Evolutionary conservation across 2,113 vertebrate genomes (phyloP).

Genomic region (Propithecus coquereli): DNA sequence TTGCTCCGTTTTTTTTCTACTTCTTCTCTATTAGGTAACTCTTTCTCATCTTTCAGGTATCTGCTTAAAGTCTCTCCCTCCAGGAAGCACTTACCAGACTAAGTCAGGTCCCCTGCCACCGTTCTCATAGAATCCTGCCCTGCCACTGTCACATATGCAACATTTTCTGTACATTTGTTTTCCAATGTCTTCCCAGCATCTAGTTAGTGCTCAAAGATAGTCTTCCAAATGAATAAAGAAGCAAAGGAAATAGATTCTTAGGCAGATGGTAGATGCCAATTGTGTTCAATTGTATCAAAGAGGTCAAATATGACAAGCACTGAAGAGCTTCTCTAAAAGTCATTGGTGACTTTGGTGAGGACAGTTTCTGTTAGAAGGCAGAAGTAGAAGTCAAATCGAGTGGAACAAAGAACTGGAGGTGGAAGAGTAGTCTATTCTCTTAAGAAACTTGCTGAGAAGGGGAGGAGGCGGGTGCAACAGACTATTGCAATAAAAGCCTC

Average conservation of each 20-base stretch:
- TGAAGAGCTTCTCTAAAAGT: not conserved
- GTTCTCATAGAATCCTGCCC: not conserved
- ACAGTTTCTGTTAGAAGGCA: not conserved
- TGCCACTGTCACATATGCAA: not conserved
- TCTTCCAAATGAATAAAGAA: not conserved
- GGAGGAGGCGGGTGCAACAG: not conserved
- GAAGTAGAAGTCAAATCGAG: not conserved
- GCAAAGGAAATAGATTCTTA: not conserved
- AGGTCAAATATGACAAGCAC: not conserved
- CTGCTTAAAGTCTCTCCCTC: not conserved
- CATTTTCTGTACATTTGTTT: not conserved
- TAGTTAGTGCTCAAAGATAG: not conserved
- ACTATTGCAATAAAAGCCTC: not conserved
- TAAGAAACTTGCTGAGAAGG: not conserved
- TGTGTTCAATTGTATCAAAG: not conserved
- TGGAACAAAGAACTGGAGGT: not conserved
- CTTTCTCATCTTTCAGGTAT: not conserved
- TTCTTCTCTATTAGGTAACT: not conserved
- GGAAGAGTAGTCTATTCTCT: not conserved
- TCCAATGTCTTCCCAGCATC: not conserved
- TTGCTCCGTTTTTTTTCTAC: not conserved
- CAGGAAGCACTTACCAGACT: not conserved
- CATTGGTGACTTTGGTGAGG: not conserved
- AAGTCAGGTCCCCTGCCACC: not conserved
- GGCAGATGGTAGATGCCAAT: not conserved